Evolutionary conservation across 2,888 invertebrate genomes (phyloP), one percentile per base, ranked within the genome.

Genomic region (Tuberolachnus salignus): DNA sequence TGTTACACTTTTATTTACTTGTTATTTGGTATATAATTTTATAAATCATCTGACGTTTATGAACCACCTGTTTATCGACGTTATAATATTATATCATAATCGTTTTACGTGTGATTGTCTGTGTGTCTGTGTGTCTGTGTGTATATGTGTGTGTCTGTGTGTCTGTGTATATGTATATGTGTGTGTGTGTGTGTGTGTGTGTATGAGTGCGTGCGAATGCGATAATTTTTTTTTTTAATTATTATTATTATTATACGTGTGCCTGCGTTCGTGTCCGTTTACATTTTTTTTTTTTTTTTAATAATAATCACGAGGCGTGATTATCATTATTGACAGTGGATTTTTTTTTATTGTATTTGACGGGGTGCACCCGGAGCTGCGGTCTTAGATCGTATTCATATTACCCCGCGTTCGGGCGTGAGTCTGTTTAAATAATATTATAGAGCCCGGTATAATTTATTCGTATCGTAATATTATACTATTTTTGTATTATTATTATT

Each of bases 371-470:
- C n/a, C n/a, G n/a, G n/a, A n/a, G n/a, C n/a, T n/a, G n/a, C n/a
- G n/a, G n/a, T n/a, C n/a, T n/a, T n/a, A n/a, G n/a, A n/a, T n/a
- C n/a, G n/a, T n/a, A n/a, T n/a, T n/a, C n/a, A n/a, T n/a, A n/a
- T n/a, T n/a, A n/a, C 34, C 34, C 34, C 34, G 6, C 16, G 49
- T 63, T 73, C 42, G 61, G n/a, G 72, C 49, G 8, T 51, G 34
- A 49, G 21, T 59, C 19, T 19, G n/a, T 42, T 69, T 51, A 16
- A 16, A 51, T n/a, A n/a, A 34, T 16, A 51, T 46, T 13, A 46
- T 13, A 8, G 46, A 53, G 51, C n/a, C 21, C 53, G 14, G 51
- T 34, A 51, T 44, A 67, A 44, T 70, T 21, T 55, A 55, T 44
- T 16, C 16, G 53, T 55, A 42, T 70, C 6, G 14, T 42, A 1